Conservation (phyloP, 2,113 vertebrate genomes). For the Setophaga coronata region DNA sequence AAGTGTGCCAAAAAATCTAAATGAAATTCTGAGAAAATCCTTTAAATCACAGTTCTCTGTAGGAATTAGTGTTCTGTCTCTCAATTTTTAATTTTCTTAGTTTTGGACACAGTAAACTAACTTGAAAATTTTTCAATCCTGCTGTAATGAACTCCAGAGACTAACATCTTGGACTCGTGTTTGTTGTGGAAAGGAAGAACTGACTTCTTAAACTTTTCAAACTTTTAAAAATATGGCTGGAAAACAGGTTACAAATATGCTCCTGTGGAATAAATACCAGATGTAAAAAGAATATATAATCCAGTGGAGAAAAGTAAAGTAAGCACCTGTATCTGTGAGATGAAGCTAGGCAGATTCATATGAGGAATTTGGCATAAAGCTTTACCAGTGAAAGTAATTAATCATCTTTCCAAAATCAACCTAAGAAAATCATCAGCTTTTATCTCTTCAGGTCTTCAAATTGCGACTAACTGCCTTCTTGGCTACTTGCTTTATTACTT, state of each 20-base stretch:
- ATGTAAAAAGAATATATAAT: background rate
- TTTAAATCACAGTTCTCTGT: background rate
- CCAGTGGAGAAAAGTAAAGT: background rate
- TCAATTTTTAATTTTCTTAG: background rate
- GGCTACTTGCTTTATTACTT: background rate
- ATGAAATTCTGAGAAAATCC: slow-evolving; percentile 17
- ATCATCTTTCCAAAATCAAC: background rate
- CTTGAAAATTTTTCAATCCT: background rate
- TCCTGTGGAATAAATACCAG: background rate
- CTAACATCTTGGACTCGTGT: background rate
- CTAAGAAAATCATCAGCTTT: background rate
- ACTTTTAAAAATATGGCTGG: background rate
- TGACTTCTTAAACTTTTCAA: background rate
- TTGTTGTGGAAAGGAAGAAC: background rate
- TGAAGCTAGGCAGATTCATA: background rate
- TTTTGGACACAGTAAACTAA: background rate
- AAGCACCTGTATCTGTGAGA: background rate
- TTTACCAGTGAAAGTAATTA: background rate
- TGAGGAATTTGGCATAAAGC: background rate
- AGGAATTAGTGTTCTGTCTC: background rate
- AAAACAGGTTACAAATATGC: background rate
- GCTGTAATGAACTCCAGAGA: background rate
- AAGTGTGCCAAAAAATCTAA: background rate
- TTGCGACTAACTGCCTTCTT: background rate
- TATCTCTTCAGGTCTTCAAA: background rate